Evolutionary conservation across 1,140 invertebrate species (phyloP).

Genomic region (Lepidurus couesii): DNA sequence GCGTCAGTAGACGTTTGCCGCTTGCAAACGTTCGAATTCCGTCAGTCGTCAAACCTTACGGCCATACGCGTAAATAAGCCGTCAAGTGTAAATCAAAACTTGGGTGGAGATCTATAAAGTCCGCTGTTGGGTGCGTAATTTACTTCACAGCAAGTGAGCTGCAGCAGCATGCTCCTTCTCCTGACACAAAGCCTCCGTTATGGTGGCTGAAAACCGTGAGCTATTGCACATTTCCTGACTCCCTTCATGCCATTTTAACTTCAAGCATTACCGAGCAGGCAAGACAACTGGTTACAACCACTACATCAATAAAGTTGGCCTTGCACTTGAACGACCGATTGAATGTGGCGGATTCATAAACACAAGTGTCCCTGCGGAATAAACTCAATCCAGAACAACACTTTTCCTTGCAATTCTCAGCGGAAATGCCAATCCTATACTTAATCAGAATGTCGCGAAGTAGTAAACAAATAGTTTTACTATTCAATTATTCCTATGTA

Average conservation of each 20-base stretch:
- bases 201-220: background rate
- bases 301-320: background rate
- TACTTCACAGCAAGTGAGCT: background rate
- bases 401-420: no score
- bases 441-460: no score
- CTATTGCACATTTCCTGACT: conserved; percentile 4
- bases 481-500: no score
- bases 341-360: background rate
- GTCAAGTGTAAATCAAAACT: conserved; percentile 20
- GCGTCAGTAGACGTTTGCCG: no score
- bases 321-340: background rate
- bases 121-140: background rate
- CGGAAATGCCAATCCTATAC: no score
- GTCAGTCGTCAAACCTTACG: background rate
- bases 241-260: background rate
- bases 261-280: background rate
- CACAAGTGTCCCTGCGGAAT: no score
- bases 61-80: conserved; percentile 6
- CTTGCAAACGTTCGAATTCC: no score
- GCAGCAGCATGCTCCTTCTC: background rate
- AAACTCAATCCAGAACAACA: no score
- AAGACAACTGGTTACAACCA: background rate
- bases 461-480: no score
- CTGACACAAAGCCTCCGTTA: background rate
- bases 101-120: background rate